Percentiles rank a stretch among this genome's conserved stretches.
Conservation (phyloP, 2,888 invertebrate genomes). For the Dioctria rufipes region DNA sequence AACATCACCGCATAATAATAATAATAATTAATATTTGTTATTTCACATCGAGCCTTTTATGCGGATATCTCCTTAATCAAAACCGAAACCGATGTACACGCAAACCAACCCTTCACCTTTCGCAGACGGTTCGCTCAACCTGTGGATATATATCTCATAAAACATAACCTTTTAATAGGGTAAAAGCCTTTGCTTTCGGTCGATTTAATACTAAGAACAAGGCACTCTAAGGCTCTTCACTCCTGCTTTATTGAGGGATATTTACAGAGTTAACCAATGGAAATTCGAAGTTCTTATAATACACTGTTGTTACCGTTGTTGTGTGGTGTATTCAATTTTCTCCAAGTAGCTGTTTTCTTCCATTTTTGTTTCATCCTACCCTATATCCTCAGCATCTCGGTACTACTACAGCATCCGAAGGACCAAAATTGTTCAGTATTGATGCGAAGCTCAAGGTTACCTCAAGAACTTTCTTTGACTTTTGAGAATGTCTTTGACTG, state of each 20-base stretch:
- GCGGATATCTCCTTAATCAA: slow-evolving; percentile 38
- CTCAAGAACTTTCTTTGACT: slow-evolving; percentile 33
- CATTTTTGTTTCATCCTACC: neutral
- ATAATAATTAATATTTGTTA: neutral
- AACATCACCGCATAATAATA: too few relatives aligned
- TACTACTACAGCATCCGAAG: neutral
- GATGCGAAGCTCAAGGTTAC: slow-evolving; percentile 26
- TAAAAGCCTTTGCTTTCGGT: slow-evolving; percentile 33
- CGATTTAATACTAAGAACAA: slow-evolving; percentile 23
- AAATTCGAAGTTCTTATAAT: slow-evolving; percentile 15
- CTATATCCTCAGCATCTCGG: too few relatives aligned
- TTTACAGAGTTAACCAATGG: slow-evolving; percentile 46
- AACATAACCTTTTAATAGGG: slow-evolving; percentile 13
- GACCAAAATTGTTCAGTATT: slow-evolving; percentile 28
- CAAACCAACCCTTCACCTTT: neutral
- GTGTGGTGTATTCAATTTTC: slow-evolving; percentile 38
- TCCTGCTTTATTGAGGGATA: slow-evolving; percentile 41
- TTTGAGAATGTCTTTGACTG: slow-evolving; percentile 21
- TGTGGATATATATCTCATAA: slow-evolving; percentile 10
- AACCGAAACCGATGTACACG: slow-evolving; percentile 2
- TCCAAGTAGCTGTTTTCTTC: slow-evolving; percentile 33
- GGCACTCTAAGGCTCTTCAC: neutral
- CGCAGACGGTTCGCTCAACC: slow-evolving; percentile 1
- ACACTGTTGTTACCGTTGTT: neutral
- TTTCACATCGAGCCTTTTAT: neutral